Conservation (phyloP, 2,797 vertebrate species). For the Enteromius fasciolatus region DNA sequence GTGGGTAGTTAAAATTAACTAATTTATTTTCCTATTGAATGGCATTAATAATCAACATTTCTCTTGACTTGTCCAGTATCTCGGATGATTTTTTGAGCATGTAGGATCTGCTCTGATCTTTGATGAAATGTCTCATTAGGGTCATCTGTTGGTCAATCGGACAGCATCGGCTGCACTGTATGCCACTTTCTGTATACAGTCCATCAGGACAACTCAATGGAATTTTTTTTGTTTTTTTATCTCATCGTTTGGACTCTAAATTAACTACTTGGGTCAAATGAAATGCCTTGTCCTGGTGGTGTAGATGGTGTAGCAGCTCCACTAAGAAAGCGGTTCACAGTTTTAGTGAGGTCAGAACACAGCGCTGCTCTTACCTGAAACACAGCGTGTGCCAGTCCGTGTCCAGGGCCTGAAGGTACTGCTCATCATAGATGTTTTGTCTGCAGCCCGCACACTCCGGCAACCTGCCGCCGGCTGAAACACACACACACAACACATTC, state of each 20-base stretch:
- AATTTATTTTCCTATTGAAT: neutral
- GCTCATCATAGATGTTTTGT: conserved; percentile 93
- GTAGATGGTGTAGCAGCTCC: neutral
- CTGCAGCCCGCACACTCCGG: conserved; percentile 91
- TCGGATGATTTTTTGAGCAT: neutral
- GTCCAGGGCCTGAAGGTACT: conserved; percentile 93
- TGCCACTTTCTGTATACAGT: neutral
- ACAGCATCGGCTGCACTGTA: neutral
- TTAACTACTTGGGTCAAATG: neutral
- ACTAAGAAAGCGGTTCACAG: neutral
- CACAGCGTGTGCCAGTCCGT: conserved; percentile 92
- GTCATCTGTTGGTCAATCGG: neutral
- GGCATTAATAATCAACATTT: neutral
- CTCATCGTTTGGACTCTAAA: neutral
- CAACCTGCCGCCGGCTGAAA: conserved; percentile 81
- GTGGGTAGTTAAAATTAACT: neutral
- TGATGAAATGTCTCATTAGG: neutral
- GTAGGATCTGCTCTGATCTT: neutral
- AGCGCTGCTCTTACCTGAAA: conserved; percentile 84
- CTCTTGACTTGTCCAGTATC: neutral
- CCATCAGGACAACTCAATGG: neutral
- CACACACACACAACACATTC: conserved; percentile 36
- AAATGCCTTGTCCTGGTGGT: neutral
- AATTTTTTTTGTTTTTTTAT: neutral
- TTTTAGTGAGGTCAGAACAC: neutral